phyloP scores from a whole-genome alignment of 2,797 vertebrate species.

The Onychomys arenicola region DNA sequence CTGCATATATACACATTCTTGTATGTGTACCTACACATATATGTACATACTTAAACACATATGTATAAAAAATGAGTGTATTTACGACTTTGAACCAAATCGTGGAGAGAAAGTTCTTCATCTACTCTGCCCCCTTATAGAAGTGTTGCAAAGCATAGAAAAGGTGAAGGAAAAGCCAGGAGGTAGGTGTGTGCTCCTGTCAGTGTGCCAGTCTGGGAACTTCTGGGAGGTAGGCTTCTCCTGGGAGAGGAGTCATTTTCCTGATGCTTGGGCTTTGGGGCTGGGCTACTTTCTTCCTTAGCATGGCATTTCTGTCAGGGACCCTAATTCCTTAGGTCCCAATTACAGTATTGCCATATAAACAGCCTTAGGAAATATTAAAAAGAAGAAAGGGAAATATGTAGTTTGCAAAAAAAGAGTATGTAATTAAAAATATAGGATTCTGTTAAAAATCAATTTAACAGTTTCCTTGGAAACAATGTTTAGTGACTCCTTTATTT shows the following conservation, averaged over 20 bases:
- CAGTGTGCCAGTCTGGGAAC: neutral
- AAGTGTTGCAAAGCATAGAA: neutral
- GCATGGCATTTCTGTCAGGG: neutral
- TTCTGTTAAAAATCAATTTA: slow-evolving; percentile 44
- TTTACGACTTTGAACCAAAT: neutral
- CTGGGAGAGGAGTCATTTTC: neutral
- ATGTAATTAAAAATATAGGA: neutral
- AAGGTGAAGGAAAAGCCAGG: neutral
- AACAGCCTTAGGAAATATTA: neutral
- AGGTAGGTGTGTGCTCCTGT: neutral
- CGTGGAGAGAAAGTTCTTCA: neutral
- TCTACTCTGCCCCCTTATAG: neutral
- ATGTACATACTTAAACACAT: neutral
- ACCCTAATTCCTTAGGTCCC: neutral
- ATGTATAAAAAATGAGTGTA: neutral
- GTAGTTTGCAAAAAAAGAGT: neutral
- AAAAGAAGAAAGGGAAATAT: neutral
- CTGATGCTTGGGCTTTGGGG: too few species aligned
- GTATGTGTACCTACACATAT: too few species aligned
- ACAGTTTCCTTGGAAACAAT: neutral
- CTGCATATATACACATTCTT: neutral
- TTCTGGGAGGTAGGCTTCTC: neutral
- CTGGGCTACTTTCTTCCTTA: neutral
- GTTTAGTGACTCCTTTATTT: slow-evolving; percentile 15
- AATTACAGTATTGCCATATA: neutral